A percentile compares a stretch with the other conserved stretches of the same genome.
Evolutionary conservation across 2,797 vertebrate genomes (phyloP).

Genomic region (Falco berigora): DNA sequence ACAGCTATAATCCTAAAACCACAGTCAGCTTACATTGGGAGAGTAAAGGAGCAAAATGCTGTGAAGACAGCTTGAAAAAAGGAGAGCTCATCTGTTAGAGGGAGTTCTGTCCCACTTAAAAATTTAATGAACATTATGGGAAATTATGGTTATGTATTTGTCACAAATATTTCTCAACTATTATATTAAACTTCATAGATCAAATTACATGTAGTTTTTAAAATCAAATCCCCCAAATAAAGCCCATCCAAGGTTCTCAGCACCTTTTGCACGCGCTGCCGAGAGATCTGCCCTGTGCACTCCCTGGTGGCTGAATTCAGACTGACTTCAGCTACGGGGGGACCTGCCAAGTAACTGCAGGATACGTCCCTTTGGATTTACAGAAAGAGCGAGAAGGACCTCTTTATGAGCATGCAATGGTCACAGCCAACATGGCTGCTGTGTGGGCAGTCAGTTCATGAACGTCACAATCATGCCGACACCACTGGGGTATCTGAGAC

Average conservation of each 20-base stretch:
- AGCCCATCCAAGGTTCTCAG: neutral
- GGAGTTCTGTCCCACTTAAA: neutral
- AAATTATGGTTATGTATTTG: neutral
- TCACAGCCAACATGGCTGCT: neutral
- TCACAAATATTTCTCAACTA: neutral
- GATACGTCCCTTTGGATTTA: neutral
- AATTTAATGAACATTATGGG: neutral
- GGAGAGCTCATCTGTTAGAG: neutral
- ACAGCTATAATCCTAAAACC: neutral
- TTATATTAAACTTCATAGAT: neutral
- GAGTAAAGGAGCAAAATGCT: neutral
- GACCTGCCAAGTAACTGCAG: neutral
- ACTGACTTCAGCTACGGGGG: neutral
- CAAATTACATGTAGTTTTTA: neutral
- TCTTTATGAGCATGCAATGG: neutral
- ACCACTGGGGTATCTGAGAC: neutral
- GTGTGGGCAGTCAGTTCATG: too few relatives aligned
- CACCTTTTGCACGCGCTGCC: neutral
- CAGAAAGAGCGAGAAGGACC: neutral
- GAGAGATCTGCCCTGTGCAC: neutral
- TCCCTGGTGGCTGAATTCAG: neutral
- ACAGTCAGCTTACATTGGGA: neutral
- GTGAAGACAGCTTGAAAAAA: neutral
- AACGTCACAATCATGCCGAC: neutral
- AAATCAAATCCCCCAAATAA: neutral